Percentiles rank a stretch among this genome's conserved stretches.
phyloP scores from a whole-genome alignment of 1,140 invertebrate genomes.

The Dufourea novaeangliae region DNA sequence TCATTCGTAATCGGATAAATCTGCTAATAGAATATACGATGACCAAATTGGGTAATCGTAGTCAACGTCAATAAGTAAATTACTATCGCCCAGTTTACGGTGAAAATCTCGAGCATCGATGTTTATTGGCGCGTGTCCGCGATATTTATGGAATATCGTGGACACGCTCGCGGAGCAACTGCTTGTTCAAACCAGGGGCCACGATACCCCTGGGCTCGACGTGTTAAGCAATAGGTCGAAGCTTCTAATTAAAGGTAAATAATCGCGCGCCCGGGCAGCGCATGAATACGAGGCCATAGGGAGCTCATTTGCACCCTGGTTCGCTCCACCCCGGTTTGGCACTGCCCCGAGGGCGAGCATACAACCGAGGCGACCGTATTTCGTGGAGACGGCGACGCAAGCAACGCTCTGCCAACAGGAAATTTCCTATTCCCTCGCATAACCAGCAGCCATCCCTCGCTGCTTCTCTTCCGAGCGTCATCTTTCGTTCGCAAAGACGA shows the following conservation, averaged over 20 bases:
- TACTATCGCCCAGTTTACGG: no score
- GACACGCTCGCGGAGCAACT: not conserved
- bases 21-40: no score
- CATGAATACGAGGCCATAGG: constrained; percentile 52
- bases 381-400: constrained; percentile 29
- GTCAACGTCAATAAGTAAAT: no score
- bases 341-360: constrained; percentile 34
- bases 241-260: constrained; percentile 73
- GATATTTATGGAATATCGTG: constrained; percentile 40
- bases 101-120: constrained; percentile 2
- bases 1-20: no score
- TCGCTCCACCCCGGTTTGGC: constrained; percentile 22
- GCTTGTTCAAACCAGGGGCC: constrained; percentile 27
- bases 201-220: constrained; percentile 50
- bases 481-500: not conserved
- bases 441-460: no score
- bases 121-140: constrained; percentile 25
- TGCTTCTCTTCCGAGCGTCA: not conserved
- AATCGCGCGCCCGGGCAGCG: constrained; percentile 54
- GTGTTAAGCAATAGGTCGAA: constrained; percentile 64
- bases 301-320: constrained; percentile 48
- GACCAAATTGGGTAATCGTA: no score
- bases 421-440: constrained; percentile 39
- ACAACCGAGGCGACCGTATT: constrained; percentile 33
- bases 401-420: constrained; percentile 16